Evolutionary conservation across 1,140 invertebrate genomes (phyloP).

Genomic region (Drosophila hydei): DNA sequence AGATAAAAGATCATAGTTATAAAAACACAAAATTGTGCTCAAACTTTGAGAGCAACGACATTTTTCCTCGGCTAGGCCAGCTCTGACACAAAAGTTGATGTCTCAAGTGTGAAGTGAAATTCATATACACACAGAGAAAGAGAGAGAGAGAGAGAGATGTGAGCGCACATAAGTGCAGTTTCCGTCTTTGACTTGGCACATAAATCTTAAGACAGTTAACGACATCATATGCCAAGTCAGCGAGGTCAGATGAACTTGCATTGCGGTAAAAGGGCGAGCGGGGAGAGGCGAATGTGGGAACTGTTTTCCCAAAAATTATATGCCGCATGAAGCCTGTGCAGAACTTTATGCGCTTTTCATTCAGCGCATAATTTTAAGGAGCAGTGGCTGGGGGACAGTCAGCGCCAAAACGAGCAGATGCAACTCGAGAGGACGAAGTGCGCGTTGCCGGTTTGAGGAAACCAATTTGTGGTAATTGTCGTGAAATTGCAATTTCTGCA

Average conservation of each 20-base stretch:
- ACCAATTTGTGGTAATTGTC: conserved; percentile 81
- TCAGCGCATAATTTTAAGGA: conserved; percentile 66
- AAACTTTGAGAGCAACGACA: conserved; percentile 42
- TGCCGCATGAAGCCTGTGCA: conserved; percentile 40
- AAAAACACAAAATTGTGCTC: conserved; percentile 62
- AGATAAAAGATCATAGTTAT: conserved; percentile 55
- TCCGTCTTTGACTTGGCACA: conserved; percentile 76
- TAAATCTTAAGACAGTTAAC: conserved; percentile 82
- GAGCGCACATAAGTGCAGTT: conserved; percentile 68
- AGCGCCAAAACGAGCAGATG: conserved; percentile 1
- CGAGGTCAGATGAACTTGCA: conserved; percentile 15
- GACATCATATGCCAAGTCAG: conserved; percentile 70
- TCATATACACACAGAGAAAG: conserved; percentile 24
- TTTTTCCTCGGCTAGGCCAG: conserved; percentile 3
- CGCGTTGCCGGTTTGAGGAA: conserved; percentile 74
- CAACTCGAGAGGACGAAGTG: conserved; percentile 53
- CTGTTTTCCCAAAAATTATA: conserved; percentile 61
- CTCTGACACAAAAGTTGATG: conserved; percentile 71
- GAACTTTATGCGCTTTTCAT: conserved; percentile 64
- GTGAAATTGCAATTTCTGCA: conserved; percentile 81
- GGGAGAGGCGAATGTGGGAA: conserved; percentile 8
- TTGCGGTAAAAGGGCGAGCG: not conserved
- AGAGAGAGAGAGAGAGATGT: not conserved
- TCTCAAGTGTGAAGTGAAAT: conserved; percentile 79
- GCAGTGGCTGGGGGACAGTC: conserved; percentile 11